A percentile compares a stretch with the other conserved stretches of the same genome.
Conservation (phyloP, 2,888 invertebrate genomes). For the Lasioglossum villosulum region DNA sequence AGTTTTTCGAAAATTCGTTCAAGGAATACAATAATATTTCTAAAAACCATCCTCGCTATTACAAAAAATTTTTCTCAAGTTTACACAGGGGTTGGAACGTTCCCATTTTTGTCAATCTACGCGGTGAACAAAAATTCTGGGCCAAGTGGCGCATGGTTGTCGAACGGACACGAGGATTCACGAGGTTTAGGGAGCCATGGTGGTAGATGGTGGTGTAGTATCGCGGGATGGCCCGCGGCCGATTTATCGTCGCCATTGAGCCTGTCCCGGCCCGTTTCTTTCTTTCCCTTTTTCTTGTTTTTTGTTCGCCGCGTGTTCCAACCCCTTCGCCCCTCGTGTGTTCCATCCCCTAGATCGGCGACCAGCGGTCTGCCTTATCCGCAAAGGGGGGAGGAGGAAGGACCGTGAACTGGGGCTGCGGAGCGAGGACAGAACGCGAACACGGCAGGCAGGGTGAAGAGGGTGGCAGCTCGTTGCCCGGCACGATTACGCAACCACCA, state of each 20-base stretch:
- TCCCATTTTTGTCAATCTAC: not conserved
- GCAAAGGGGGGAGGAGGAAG: conserved; percentile 65
- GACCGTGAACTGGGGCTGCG: conserved; percentile 54
- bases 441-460: conserved; percentile 4
- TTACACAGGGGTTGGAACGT: not conserved
- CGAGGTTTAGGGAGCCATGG: conserved; percentile 24
- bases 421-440: conserved; percentile 36
- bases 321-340: conserved; percentile 47
- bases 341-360: conserved; percentile 40
- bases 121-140: not conserved
- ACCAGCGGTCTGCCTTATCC: conserved; percentile 70
- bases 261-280: conserved; percentile 38
- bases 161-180: conserved; percentile 46
- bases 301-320: conserved; percentile 28
- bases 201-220: conserved; percentile 24
- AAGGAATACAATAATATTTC: not conserved
- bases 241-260: conserved; percentile 56
- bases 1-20: not conserved
- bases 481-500: conserved; percentile 72
- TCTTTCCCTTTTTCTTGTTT: not conserved
- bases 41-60: not conserved
- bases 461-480: conserved; percentile 62
- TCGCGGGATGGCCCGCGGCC: conserved; percentile 23
- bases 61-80: not conserved
- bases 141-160: conserved; percentile 60